Evolutionary conservation across 2,888 invertebrate genomes (phyloP).

Genomic region (Caenorhabditis doughertyi): DNA sequence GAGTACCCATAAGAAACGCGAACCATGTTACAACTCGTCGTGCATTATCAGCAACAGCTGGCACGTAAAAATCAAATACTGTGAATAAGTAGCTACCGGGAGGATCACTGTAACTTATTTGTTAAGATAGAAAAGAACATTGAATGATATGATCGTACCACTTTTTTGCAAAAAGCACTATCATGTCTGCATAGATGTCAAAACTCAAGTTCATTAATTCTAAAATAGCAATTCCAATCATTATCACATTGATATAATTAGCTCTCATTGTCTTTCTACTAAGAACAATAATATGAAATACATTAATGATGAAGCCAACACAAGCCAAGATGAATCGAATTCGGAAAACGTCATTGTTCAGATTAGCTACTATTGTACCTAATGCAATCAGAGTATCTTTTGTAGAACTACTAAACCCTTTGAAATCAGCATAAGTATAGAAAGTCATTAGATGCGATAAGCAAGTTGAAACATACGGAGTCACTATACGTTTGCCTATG

Average conservation of each 20-base stretch:
- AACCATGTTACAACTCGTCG: not conserved
- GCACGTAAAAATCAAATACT: not conserved
- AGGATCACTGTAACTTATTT: no score
- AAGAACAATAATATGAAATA: slow-evolving; percentile 23
- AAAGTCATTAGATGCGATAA: no score
- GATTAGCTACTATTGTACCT: not conserved
- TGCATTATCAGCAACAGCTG: not conserved
- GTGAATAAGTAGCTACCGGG: not conserved
- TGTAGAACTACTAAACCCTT: not conserved
- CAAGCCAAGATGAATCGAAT: not conserved
- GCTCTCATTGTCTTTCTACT: slow-evolving; percentile 23
- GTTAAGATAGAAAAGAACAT: no score
- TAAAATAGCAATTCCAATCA: not conserved
- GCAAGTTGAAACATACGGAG: no score
- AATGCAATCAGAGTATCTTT: not conserved
- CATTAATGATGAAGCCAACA: not conserved
- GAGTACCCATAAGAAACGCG: not conserved
- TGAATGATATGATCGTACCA: no score
- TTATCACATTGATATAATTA: not conserved
- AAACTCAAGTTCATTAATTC: not conserved
- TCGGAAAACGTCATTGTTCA: not conserved
- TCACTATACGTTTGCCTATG: no score
- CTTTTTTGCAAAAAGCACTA: no score
- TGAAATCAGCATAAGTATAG: not conserved
- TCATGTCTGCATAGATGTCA: not conserved